phyloP scores from a whole-genome alignment of 1,140 invertebrate genomes.

The Bilobella aurantiaca region DNA sequence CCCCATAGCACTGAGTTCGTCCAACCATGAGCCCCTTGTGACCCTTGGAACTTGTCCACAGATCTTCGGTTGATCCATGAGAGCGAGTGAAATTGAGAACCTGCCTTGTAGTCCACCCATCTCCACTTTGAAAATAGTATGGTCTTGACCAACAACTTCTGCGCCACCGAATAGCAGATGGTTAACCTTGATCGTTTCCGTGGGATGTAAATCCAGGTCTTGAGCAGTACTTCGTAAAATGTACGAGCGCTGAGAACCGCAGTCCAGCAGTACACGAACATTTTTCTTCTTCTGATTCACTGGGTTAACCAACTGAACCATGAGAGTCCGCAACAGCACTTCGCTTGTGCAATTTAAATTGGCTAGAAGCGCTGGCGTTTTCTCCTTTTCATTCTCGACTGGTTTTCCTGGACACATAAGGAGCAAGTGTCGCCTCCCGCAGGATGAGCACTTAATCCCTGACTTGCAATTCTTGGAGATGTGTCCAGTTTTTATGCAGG shows the following conservation, averaged over 20 bases:
- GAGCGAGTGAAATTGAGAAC: neutral
- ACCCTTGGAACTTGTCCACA: neutral
- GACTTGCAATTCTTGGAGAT: neutral
- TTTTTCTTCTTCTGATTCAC: neutral
- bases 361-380: neutral
- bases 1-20: neutral
- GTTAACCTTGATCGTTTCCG: neutral
- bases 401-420: neutral
- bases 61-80: conserved; percentile 2
- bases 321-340: neutral
- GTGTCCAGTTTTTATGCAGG: neutral
- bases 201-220: neutral
- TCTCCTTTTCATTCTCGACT: neutral
- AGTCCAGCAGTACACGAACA: conserved; percentile 3
- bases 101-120: neutral
- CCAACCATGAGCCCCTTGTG: neutral
- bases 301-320: neutral
- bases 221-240: neutral
- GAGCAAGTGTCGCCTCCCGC: neutral
- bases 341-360: conserved; percentile 5
- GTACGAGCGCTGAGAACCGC: conserved; percentile 1
- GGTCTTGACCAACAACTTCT: neutral
- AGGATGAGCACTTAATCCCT: neutral
- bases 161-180: conserved; percentile 6
- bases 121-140: neutral